phyloP scores from a whole-genome alignment of 2,797 vertebrate genomes.

The Synaphobranchus kaupii region DNA sequence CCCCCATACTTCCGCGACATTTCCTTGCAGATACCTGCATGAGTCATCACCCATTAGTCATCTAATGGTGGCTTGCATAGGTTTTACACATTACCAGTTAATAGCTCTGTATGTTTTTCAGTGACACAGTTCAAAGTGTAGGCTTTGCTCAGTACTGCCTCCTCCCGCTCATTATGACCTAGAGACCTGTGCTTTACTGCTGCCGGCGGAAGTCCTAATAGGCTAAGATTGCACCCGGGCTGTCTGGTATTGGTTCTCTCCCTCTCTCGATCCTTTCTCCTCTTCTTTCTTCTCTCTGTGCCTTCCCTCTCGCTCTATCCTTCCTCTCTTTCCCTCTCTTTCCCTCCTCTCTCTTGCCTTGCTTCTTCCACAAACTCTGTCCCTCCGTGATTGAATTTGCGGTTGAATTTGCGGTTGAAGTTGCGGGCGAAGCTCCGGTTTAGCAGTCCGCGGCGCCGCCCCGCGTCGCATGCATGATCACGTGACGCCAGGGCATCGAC shows the following conservation, averaged over 20 bases:
- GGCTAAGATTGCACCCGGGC: neutral
- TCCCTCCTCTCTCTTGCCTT: neutral
- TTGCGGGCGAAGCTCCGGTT: neutral
- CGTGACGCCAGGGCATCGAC: too few species aligned
- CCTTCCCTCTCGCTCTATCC: neutral
- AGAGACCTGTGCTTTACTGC: neutral
- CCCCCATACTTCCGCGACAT: neutral
- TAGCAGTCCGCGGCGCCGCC: neutral
- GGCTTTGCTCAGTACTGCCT: neutral
- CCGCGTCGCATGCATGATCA: neutral
- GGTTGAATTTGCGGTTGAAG: neutral
- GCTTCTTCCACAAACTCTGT: neutral
- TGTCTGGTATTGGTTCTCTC: neutral
- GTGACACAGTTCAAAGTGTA: neutral
- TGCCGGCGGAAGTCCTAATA: neutral
- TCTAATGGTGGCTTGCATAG: neutral
- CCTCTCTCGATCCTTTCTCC: neutral
- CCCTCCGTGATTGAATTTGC: neutral
- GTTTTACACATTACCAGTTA: neutral
- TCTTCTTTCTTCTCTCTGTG: too few species aligned
- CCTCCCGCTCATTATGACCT: neutral
- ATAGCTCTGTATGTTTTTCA: neutral
- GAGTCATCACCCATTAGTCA: neutral
- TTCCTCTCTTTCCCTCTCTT: neutral
- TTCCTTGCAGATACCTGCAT: neutral